Evolutionary conservation across 2,113 vertebrate genomes (phyloP).

Genomic region (Epinephelus moara): DNA sequence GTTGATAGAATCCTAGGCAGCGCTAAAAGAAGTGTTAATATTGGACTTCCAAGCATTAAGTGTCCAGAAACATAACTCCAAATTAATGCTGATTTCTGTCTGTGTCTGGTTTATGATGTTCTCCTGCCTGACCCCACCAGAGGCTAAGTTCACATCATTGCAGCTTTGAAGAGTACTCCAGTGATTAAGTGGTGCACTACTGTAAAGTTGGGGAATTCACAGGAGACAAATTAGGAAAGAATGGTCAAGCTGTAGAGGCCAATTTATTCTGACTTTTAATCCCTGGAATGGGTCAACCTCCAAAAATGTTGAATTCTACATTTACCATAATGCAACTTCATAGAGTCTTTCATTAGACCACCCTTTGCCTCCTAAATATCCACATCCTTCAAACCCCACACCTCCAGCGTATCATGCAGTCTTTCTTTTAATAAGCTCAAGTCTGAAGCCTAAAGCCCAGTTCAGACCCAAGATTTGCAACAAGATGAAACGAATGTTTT

Average conservation of each 20-base stretch:
- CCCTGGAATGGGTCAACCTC: background rate
- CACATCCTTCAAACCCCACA: background rate
- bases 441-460: no score
- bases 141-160: background rate
- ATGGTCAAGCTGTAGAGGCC: background rate
- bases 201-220: background rate
- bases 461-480: no score
- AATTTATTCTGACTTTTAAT: background rate
- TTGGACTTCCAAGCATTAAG: background rate
- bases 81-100: background rate
- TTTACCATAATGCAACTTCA: no score
- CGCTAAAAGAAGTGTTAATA: background rate
- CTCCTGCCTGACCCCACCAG: background rate
- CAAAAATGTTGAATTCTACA: background rate
- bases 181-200: no score
- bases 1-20: no score
- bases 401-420: background rate
- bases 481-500: no score
- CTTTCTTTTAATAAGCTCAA: no score
- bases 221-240: background rate
- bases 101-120: background rate
- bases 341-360: no score
- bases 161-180: background rate
- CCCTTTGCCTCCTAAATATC: background rate
- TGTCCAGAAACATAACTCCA: background rate